phyloP scores from a whole-genome alignment of 1,140 invertebrate genomes.

The Calliphora vicina region DNA sequence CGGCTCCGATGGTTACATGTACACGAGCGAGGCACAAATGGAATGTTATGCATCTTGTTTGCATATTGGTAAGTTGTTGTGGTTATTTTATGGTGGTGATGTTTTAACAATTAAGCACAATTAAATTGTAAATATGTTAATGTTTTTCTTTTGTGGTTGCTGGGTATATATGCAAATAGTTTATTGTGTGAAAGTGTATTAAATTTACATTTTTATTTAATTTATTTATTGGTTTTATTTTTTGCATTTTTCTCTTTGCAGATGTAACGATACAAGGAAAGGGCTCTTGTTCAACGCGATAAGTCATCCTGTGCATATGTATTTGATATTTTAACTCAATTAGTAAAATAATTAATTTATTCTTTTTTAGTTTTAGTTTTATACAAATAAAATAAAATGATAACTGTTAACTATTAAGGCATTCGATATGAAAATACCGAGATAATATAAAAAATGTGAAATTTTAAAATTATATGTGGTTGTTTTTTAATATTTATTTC shows the following conservation, averaged over 20 bases:
- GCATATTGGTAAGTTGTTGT: conserved; percentile 50
- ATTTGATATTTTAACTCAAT: conserved; percentile 1
- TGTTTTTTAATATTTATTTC: too few species aligned
- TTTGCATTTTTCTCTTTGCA: conserved; percentile 39
- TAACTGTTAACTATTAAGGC: conserved; percentile 44
- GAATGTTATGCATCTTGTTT: conserved; percentile 58
- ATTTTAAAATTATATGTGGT: conserved; percentile 52
- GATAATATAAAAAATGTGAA: conserved; percentile 56
- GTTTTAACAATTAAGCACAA: background rate
- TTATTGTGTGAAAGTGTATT: background rate
- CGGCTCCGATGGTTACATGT: conserved; percentile 61
- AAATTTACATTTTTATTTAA: background rate
- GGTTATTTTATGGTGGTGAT: background rate
- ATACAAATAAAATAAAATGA: conserved; percentile 38
- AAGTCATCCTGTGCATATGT: background rate
- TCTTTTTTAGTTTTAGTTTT: conserved; percentile 41
- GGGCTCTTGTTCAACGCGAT: conserved; percentile 48
- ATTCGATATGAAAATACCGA: conserved; percentile 60
- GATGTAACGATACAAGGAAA: conserved; percentile 59
- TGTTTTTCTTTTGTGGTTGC: too few species aligned
- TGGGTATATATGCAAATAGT: background rate
- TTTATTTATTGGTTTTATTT: too few species aligned
- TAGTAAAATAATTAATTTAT: conserved; percentile 27
- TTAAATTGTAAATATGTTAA: background rate
- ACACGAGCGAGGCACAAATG: conserved; percentile 57